Conservation (phyloP, 2,797 vertebrate genomes). For the Gadopsis bispinosus region DNA sequence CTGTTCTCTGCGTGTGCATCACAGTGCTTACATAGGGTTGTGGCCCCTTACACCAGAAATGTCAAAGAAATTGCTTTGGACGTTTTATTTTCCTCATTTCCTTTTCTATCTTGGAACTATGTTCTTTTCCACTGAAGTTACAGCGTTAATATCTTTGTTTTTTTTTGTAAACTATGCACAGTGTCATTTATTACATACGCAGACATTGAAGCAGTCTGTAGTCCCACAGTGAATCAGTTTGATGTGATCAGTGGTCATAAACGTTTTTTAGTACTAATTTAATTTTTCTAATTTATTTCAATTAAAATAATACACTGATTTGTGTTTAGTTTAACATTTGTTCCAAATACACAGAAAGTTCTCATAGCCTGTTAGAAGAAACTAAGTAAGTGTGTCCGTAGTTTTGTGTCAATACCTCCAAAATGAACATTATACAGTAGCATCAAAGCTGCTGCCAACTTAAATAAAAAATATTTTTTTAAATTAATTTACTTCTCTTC, state of each 20-base stretch:
- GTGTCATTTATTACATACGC: not conserved
- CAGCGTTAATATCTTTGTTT: conserved; percentile 1
- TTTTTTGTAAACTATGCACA: not conserved
- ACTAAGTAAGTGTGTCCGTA: not conserved
- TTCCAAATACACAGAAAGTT: not conserved
- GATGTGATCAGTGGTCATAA: not conserved
- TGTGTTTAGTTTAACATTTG: not conserved
- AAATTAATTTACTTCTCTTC: not conserved
- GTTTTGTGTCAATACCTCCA: conserved; percentile 17
- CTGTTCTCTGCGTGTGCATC: conserved; percentile 39
- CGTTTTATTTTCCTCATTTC: conserved; percentile 28
- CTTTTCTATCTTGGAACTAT: not conserved
- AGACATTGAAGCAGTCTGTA: not conserved
- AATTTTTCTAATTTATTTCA: not conserved
- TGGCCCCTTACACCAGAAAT: conserved; percentile 30
- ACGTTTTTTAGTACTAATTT: not conserved
- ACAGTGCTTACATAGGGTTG: conserved; percentile 19
- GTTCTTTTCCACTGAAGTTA: not conserved
- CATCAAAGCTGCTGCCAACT: conserved; percentile 34
- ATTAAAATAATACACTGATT: not conserved
- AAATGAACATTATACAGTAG: conserved; percentile 25
- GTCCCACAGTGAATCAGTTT: not conserved
- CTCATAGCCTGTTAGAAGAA: conserved; percentile 13
- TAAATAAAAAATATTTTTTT: conserved; percentile 10
- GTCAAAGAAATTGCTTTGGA: conserved; percentile 13